Percentiles rank a stretch among this genome's conserved stretches.
These are phyloP conservation scores for Myripristis jacobus DNA, from an alignment of 2,797 vertebrate species.

Conservation along the genomic window DNA sequence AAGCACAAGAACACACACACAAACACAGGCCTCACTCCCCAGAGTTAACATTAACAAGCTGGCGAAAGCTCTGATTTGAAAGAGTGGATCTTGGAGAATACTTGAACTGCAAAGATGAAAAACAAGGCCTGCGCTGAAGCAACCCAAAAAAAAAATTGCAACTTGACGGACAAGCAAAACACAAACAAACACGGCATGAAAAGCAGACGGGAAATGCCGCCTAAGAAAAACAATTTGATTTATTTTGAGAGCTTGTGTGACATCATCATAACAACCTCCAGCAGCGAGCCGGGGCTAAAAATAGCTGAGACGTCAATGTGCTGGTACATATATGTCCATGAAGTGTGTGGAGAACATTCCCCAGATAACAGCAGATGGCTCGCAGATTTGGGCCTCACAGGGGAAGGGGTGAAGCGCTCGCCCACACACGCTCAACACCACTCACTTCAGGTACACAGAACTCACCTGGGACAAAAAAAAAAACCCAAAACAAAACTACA, in stretches of 20 bases:
- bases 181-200: slow-evolving; percentile 73
- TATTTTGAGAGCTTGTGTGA: slow-evolving; percentile 76
- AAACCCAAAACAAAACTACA: neutral
- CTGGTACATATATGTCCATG: slow-evolving; percentile 86
- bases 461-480: slow-evolving; percentile 56
- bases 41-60: neutral
- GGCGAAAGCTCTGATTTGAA: neutral
- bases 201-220: slow-evolving; percentile 60
- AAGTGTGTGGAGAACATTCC: slow-evolving; percentile 78
- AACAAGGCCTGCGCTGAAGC: slow-evolving; percentile 16
- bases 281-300: slow-evolving; percentile 67
- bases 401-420: slow-evolving; percentile 46
- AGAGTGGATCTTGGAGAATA: neutral
- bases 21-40: neutral
- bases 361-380: slow-evolving; percentile 79
- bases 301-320: slow-evolving; percentile 77
- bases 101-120: neutral
- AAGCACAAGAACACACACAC: slow-evolving; percentile 1
- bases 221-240: slow-evolving; percentile 78
- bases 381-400: slow-evolving; percentile 60
- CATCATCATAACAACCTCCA: slow-evolving; percentile 77
- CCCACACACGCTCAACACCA: slow-evolving; percentile 45
- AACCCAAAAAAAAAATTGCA: slow-evolving; percentile 26
- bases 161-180: slow-evolving; percentile 58
- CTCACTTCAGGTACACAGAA: slow-evolving; percentile 1